Evolutionary conservation across 1,140 invertebrate genomes (phyloP).

Genomic region (Diachasmimorpha longicaudata): DNA sequence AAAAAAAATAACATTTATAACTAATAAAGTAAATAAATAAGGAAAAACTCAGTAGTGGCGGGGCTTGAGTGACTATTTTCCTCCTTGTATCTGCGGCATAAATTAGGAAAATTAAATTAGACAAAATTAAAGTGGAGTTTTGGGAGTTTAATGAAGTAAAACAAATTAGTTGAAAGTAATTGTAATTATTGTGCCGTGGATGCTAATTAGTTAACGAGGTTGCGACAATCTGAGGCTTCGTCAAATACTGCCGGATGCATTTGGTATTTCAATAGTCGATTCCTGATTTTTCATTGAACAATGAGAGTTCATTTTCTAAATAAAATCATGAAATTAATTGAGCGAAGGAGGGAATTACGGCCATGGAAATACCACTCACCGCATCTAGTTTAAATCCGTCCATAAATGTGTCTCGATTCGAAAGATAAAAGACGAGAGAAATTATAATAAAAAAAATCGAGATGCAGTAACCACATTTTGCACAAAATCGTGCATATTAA

Average conservation of each 20-base stretch:
- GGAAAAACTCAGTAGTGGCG: slow-evolving; percentile 37
- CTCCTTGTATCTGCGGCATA: slow-evolving; percentile 10
- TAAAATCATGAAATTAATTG: slow-evolving; percentile 2
- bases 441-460: slow-evolving; percentile 29
- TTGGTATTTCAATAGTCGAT: slow-evolving; percentile 47
- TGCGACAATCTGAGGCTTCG: slow-evolving; percentile 63
- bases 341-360: slow-evolving; percentile 24
- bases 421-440: not conserved
- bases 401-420: slow-evolving; percentile 55
- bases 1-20: slow-evolving; percentile 19
- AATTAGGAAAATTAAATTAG: slow-evolving; percentile 28
- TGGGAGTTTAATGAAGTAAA: slow-evolving; percentile 15
- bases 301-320: not conserved
- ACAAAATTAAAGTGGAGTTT: slow-evolving; percentile 21
- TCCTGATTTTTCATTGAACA: not conserved
- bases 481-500: slow-evolving; percentile 62
- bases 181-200: not conserved
- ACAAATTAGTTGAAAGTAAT: not conserved
- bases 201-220: slow-evolving; percentile 30
- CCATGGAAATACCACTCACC: slow-evolving; percentile 48
- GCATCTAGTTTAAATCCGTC: slow-evolving; percentile 62
- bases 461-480: slow-evolving; percentile 41
- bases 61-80: slow-evolving; percentile 37
- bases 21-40: slow-evolving; percentile 18
- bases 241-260: slow-evolving; percentile 56